These are phyloP conservation scores for Leucopsar rothschildi DNA, from an alignment of 2,113 vertebrate genomes.

Conservation along the genomic window DNA sequence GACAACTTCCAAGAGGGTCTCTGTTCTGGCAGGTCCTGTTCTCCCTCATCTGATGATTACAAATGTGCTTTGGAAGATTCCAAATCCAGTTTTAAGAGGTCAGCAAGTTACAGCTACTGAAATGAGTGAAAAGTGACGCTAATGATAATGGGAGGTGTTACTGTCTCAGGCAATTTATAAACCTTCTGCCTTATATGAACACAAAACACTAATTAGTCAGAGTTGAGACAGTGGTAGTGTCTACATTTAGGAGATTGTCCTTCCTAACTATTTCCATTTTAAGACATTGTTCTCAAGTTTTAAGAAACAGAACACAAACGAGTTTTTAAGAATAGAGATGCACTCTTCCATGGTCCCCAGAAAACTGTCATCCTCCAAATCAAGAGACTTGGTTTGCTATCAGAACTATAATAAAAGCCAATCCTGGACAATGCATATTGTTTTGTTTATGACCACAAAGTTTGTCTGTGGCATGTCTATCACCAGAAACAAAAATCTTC, in stretches of 20 bases:
- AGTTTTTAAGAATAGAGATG: not conserved
- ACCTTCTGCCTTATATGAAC: not conserved
- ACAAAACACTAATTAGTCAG: not conserved
- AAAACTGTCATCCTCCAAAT: not conserved
- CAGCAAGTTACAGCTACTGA: not conserved
- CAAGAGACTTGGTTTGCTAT: not conserved
- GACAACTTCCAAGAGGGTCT: not conserved
- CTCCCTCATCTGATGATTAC: not conserved
- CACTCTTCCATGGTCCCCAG: not conserved
- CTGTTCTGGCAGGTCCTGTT: not conserved
- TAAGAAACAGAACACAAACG: not conserved
- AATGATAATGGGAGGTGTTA: not conserved
- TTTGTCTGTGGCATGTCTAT: not conserved
- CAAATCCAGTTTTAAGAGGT: not conserved
- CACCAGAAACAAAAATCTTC: not conserved
- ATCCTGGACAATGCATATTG: not conserved
- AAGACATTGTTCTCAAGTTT: not conserved
- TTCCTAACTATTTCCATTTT: not conserved
- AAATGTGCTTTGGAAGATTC: not conserved
- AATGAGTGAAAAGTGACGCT: not conserved
- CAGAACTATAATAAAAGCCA: constrained; percentile 20
- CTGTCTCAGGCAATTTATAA: not conserved
- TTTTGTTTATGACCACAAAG: not conserved
- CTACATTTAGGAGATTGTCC: not conserved
- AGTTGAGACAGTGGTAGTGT: not conserved